Evolutionary conservation across 1,140 invertebrate genomes (phyloP), one percentile per base, ranked within the genome.

Genomic region (Ylistrum balloti): DNA sequence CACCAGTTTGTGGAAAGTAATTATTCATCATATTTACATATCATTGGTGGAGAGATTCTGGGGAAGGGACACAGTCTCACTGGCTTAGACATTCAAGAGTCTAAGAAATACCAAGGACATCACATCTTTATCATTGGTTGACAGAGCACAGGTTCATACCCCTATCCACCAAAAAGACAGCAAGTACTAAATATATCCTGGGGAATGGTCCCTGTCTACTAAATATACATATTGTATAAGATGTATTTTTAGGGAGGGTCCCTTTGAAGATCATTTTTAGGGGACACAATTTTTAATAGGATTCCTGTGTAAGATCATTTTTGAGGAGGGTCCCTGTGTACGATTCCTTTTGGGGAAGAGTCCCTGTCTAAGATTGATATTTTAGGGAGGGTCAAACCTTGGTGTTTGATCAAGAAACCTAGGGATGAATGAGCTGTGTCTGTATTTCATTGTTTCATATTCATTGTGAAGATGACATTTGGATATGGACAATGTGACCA

Each of bases 1-100:
- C 56, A 28, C 56, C 56, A 7, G 3, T 74, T 74, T 7, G 22
- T 74, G 9, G 56, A n/a, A 74, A 74, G 9, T 45, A 45, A 45
- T 74, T 74, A n/a, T 74, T 74, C 17, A 17, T 74, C 56, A 17
- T 56, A 74, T 74, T 74, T 74, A 74, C 56, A 74, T 74, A 74
- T 74, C 56, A 74, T 74, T 74, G 56, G n/a, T 28, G n/a, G n/a
- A 28, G 15, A 74, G 2, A 28, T 74, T 11, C 56, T 28, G 56
- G 56, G 56, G 7, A 28, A 74, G 56, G 22, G 45, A 56, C 45
- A 56, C 35, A 7, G 20, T 56, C 7, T 56, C 45, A 13, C 13
- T 38, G 35, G 35, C 35, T 38, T 38, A 56, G 45, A 56, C 2
- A 56, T 56, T 20, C 45, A 20, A 17, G 45, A n/a, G n/a, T n/a